These are phyloP conservation scores for Polypedilum vanderplanki DNA, from an alignment of 1,140 invertebrate species.

Conservation along the genomic window DNA sequence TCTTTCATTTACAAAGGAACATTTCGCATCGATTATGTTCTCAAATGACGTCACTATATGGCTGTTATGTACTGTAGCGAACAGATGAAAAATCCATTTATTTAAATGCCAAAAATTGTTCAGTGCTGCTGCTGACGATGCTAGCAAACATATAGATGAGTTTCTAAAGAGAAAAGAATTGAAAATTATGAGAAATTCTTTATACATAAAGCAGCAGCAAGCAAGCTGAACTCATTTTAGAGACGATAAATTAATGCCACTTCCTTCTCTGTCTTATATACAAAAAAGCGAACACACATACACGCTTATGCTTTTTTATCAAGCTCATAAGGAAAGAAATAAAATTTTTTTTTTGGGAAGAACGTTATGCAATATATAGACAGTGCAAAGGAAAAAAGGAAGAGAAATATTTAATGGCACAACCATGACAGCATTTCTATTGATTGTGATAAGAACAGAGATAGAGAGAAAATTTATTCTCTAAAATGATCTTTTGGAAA, in stretches of 20 bases:
- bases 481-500: too few species aligned
- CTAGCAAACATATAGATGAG: background rate
- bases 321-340: background rate
- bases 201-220: too few species aligned
- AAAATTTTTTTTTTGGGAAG: background rate
- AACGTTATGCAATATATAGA: background rate
- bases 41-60: background rate
- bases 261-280: background rate
- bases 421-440: background rate
- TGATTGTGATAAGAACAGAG: background rate
- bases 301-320: background rate
- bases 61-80: background rate
- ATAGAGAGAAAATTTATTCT: background rate
- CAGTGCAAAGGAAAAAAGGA: background rate
- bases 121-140: background rate
- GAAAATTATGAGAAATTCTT: too few species aligned
- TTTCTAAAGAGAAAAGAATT: too few species aligned
- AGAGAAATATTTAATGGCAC: background rate
- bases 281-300: background rate
- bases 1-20: background rate
- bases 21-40: background rate
- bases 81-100: background rate
- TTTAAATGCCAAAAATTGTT: background rate
- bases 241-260: slow-evolving; percentile 2
- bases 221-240: background rate